Evolutionary conservation across 2,797 vertebrate genomes (phyloP).

Genomic region (Myripristis jacobus): DNA sequence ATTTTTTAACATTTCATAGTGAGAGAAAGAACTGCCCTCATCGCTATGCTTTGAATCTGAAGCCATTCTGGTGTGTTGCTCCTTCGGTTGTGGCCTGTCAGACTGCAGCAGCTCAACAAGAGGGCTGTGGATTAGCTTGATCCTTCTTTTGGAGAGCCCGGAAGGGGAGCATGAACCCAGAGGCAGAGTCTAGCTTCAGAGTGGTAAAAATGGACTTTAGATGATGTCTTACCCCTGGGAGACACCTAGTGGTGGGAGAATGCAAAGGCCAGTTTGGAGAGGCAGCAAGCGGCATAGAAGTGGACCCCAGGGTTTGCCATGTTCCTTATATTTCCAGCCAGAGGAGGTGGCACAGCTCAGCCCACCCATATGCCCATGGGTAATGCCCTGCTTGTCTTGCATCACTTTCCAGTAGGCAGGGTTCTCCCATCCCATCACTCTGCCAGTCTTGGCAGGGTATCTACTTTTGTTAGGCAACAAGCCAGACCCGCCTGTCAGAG

Average conservation of each 20-base stretch:
- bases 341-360: neutral
- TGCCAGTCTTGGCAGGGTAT: constrained; percentile 5
- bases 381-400: neutral
- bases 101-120: neutral
- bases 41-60: neutral
- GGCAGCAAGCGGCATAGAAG: neutral
- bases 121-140: neutral
- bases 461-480: constrained; percentile 34
- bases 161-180: neutral
- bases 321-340: constrained; percentile 1
- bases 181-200: neutral
- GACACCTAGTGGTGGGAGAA: constrained; percentile 56
- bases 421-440: neutral
- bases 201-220: neutral
- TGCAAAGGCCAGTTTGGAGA: neutral
- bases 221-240: constrained; percentile 29
- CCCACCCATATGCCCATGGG: neutral
- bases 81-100: neutral
- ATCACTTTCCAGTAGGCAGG: constrained; percentile 1
- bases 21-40: neutral
- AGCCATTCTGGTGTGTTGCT: neutral
- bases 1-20: neutral
- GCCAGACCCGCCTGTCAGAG: constrained; percentile 12
- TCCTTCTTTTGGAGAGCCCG: neutral
- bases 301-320: neutral